Base-by-base conservation (phyloP, 2,797 vertebrate species). In the Coendou prehensilis region DNA sequence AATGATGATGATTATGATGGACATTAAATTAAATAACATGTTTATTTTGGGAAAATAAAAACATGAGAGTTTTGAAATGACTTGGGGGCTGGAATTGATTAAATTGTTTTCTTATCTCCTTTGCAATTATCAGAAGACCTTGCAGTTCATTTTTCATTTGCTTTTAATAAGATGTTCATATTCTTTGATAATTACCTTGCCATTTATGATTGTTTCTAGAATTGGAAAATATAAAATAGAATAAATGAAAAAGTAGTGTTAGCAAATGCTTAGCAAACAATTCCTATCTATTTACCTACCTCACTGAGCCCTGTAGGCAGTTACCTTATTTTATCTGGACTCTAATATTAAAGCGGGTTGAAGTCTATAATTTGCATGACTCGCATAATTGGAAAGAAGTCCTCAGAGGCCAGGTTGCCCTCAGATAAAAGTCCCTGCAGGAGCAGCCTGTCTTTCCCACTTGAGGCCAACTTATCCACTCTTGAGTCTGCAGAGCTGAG, bases 71-170 rank as follows among this genome's bases (percentile, higher is more conserved):
- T 94, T 93, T 89, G 5, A 80, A 91, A 76, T 86, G 89, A 73
- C 54, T 89, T 84, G 2, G 26, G 13, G 6, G 2, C 13, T 45
- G 22, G 45, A 75, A 5, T 0, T 89, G 14, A 52, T 84, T 73
- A 92, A 84, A 47, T 75, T 79, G 17, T 71, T 88, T 6, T 86
- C 15, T 13, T 91, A 78, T 33, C 45, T 93, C 86, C 79, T 67
- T 41, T 56, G 11, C 3, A 85, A 92, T 56, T 93, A 6, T 56
- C 57, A 88, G 47, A 41, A 73, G 69, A 26, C 1, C 1, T 11
- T 85, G 20, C 17, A 15, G 37, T 56, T 63, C 14, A 78, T 57
- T 93, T 94, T 94, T 89, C 23, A 79, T 78, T 97, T 94, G 4
- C 23, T 93, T 87, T 37, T 94, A 94, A 80, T 83, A 63, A 89